phyloP scores from a whole-genome alignment of 2,113 vertebrate species.

The Lepisosteus oculatus region DNA sequence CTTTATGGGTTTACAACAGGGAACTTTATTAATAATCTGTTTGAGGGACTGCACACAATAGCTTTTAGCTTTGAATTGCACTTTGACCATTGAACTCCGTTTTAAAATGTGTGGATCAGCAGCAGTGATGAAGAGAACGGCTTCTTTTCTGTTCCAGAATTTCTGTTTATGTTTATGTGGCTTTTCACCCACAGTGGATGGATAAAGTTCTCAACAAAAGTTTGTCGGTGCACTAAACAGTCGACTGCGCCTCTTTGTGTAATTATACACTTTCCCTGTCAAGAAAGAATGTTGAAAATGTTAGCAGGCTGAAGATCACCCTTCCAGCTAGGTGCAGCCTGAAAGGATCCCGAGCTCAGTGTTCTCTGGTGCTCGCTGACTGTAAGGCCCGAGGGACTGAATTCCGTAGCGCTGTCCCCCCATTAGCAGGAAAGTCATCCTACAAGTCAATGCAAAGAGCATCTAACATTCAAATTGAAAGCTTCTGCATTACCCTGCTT shows the following conservation, averaged over 20 bases:
- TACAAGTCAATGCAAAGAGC: conserved; percentile 66
- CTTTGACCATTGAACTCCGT: neutral
- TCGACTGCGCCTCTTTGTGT: neutral
- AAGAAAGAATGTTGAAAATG: neutral
- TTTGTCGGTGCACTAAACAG: no score
- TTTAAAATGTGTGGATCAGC: no score
- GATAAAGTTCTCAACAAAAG: no score
- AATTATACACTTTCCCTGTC: neutral
- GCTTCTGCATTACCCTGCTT: conserved; percentile 69
- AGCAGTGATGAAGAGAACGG: no score
- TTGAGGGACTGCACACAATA: conserved; percentile 61
- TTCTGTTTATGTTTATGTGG: neutral
- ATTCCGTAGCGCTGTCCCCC: conserved; percentile 58
- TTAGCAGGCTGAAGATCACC: neutral
- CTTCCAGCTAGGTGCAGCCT: neutral
- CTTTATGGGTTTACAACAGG: conserved; percentile 80
- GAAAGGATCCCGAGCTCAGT: neutral
- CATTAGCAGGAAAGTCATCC: conserved; percentile 64
- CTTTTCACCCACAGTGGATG: no score
- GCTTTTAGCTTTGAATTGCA: conserved; percentile 63
- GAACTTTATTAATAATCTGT: conserved; percentile 79
- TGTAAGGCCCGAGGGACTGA: conserved; percentile 45
- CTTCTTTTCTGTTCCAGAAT: no score
- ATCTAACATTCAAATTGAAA: conserved; percentile 68
- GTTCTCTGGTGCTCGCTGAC: neutral